Conservation (phyloP, 2,888 invertebrate genomes). For the Drosophila kokeensis region DNA sequence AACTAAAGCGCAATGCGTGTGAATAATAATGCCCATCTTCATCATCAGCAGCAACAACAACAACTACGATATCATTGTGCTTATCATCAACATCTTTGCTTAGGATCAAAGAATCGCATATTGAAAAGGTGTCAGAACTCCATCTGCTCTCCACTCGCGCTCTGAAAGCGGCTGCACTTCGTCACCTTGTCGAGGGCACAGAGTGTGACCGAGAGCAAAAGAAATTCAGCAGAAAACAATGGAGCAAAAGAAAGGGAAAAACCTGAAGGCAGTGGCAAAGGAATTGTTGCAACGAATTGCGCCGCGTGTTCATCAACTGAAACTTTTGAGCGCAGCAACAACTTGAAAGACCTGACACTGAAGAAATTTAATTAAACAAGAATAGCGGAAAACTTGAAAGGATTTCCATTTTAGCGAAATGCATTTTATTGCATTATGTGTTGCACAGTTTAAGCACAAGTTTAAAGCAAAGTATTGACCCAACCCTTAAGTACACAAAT, state of each 20-base stretch:
- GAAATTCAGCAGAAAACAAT: slow-evolving; percentile 47
- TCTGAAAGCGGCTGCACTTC: slow-evolving; percentile 34
- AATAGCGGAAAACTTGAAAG: not conserved
- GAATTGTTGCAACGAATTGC: slow-evolving; percentile 61
- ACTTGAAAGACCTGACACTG: slow-evolving; percentile 27
- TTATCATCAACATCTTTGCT: not conserved
- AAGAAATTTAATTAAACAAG: slow-evolving; percentile 9
- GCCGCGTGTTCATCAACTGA: slow-evolving; percentile 55
- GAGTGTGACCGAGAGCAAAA: slow-evolving; percentile 8
- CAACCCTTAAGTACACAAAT: not conserved
- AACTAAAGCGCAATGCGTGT: slow-evolving; percentile 44
- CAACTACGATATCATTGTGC: not conserved
- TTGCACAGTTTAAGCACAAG: not conserved
- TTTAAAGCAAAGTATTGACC: not conserved
- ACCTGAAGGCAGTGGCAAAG: slow-evolving; percentile 27
- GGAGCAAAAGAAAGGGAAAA: slow-evolving; percentile 8
- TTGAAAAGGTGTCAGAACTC: slow-evolving; percentile 13
- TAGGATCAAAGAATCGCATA: slow-evolving; percentile 4
- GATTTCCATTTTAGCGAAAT: not conserved
- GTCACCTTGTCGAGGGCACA: slow-evolving; percentile 32
- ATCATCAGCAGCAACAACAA: not conserved
- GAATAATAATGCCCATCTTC: not conserved
- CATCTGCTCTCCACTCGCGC: slow-evolving; percentile 6
- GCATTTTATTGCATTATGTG: not conserved
- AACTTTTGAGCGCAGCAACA: slow-evolving; percentile 47